A percentile compares a stretch with the other conserved stretches of the same genome.
Evolutionary conservation across 2,888 invertebrate species (phyloP).

Genomic region (Diogma glabrata): DNA sequence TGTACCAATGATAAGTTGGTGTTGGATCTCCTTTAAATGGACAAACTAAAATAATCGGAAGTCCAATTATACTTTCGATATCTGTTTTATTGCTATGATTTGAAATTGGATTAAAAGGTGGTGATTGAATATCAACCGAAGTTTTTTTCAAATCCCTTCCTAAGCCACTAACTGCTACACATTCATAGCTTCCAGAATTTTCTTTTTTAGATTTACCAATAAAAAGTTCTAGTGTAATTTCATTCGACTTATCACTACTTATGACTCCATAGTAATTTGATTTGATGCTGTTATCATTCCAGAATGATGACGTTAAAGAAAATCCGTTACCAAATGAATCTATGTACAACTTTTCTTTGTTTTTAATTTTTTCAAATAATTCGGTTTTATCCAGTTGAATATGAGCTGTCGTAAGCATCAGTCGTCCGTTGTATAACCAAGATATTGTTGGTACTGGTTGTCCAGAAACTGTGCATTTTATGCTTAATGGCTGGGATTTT

Average conservation of each 20-base stretch:
- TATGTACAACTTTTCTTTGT: slow-evolving; percentile 7
- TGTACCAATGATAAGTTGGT: slow-evolving; percentile 50
- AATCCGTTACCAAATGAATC: slow-evolving; percentile 17
- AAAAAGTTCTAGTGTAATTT: slow-evolving; percentile 14
- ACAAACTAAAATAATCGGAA: slow-evolving; percentile 41
- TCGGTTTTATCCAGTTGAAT: slow-evolving; percentile 7
- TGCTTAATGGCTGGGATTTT: slow-evolving; percentile 13
- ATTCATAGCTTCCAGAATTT: slow-evolving; percentile 40
- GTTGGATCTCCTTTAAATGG: slow-evolving; percentile 46
- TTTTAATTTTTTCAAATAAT: too few species aligned
- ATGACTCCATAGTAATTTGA: slow-evolving; percentile 26
- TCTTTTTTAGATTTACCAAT: background rate
- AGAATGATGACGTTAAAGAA: slow-evolving; percentile 10
- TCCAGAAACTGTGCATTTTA: slow-evolving; percentile 44
- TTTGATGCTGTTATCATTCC: slow-evolving; percentile 4
- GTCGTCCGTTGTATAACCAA: slow-evolving; percentile 44
- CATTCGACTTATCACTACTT: slow-evolving; percentile 26
- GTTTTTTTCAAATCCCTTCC: slow-evolving; percentile 37
- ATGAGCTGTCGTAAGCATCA: slow-evolving; percentile 18
- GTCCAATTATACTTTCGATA: slow-evolving; percentile 37
- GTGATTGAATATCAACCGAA: slow-evolving; percentile 27
- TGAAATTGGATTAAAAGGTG: too few species aligned
- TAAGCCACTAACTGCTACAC: slow-evolving; percentile 43
- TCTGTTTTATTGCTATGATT: slow-evolving; percentile 13
- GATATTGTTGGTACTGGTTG: slow-evolving; percentile 44